Base-by-base conservation (phyloP, 2,797 vertebrate genomes). In the Sphaeramia orbicularis region DNA sequence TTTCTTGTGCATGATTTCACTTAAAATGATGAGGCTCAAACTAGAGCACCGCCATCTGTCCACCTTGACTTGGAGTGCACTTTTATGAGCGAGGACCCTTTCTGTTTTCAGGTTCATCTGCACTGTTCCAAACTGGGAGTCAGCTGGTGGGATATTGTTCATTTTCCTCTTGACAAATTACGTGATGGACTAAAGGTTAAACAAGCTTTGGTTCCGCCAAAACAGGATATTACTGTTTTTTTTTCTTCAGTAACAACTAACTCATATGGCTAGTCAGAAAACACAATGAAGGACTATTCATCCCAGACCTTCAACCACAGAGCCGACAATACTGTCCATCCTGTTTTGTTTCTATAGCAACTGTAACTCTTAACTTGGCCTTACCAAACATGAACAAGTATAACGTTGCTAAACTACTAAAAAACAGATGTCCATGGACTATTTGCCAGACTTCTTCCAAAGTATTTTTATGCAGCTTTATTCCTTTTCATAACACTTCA, bases 331-430 rank as follows among this genome's bases (percentile, higher is more conserved):
- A 76, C 80, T 76, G 75, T 89, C 80, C 81, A 78, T 91, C 84
- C 84, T 93, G 93, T 93, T 93, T 85, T 91, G 93, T 93, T 92
- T 90, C 91, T 86, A 90, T 93, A 82, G 91, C 78, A 92, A 93
- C 91, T 73, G 61, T 18, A 79, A 76, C 71, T 80, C 45, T 68
- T 83, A 78, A 83, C 70, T 45, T 83, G 65, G 81, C 74, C 75
- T 61, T 19, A 77, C 76, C 48, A 56, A 77, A 65, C 71, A 78
- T 69, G 81, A 83, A 80, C 78, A 81, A 77, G 84, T 65, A 80
- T 75, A 67, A 83, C 80, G 74, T 87, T 76, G 76, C 79, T 91
- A 76, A 87, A 91, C 72, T 80, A 81, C 83, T 64, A 84, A 72
- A 89, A 89, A 89, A 78, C 89, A 83, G 87, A 92, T 89, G 87